Evolutionary conservation across 2,113 vertebrate species (phyloP).

Genomic region (Sapajus apella): DNA sequence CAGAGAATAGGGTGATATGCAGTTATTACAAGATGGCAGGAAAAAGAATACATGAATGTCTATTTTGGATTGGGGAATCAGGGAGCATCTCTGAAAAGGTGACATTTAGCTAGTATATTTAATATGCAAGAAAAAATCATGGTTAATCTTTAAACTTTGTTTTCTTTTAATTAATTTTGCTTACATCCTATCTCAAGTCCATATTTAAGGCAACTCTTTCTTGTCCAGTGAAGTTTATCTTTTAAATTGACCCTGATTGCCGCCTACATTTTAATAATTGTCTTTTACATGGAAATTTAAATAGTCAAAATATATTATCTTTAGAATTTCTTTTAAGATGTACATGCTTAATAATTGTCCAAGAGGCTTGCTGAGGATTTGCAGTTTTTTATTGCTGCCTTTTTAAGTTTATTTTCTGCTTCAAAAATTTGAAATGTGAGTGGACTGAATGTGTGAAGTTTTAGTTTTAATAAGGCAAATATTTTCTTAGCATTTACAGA

Average conservation of each 20-base stretch:
- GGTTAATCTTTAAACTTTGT: neutral
- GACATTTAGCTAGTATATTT: neutral
- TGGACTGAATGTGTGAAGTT: neutral
- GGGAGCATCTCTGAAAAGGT: neutral
- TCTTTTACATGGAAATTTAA: neutral
- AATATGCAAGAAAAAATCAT: neutral
- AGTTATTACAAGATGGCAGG: neutral
- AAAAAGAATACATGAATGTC: neutral
- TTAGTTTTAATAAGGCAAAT: conserved; percentile 2
- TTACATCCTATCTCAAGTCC: conserved; percentile 1
- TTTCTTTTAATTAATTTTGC: neutral
- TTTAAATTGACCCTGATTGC: neutral
- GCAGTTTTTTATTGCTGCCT: neutral
- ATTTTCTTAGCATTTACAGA: neutral
- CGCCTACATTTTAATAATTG: neutral
- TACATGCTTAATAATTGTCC: neutral
- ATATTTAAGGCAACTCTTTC: conserved; percentile 12
- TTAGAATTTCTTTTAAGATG: conserved; percentile 5
- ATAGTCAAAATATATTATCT: neutral
- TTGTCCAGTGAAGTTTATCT: neutral
- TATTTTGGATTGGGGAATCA: neutral
- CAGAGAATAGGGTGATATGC: neutral
- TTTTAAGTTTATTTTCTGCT: neutral
- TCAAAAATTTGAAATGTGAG: neutral
- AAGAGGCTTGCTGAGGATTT: neutral